These are phyloP conservation scores for Plusia festucae DNA, from an alignment of 2,888 invertebrate species.

Conservation along the genomic window DNA sequence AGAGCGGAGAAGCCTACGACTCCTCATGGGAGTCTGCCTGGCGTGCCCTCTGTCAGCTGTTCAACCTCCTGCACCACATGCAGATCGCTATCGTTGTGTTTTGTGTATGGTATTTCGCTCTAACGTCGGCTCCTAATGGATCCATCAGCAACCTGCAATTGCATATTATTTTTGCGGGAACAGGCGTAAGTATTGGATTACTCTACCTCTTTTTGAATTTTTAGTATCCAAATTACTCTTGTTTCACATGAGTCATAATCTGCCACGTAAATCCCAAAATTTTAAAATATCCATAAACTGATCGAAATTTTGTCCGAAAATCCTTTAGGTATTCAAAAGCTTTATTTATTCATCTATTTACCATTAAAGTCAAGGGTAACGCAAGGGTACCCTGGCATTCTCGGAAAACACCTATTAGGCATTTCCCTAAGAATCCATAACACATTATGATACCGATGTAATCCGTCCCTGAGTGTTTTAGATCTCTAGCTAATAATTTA, in stretches of 20 bases:
- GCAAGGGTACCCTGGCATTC: no score
- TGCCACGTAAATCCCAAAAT: background rate
- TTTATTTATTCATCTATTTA: no score
- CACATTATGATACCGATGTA: no score
- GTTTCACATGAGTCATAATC: background rate
- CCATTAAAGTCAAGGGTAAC: no score
- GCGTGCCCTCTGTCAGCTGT: slow-evolving; percentile 81
- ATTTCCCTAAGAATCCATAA: no score
- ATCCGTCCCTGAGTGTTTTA: no score
- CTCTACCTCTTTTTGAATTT: background rate
- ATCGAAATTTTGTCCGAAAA: no score
- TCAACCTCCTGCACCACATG: slow-evolving; percentile 85
- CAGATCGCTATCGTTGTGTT: slow-evolving; percentile 84
- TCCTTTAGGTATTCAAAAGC: no score
- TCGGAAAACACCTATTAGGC: no score
- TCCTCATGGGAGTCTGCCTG: slow-evolving; percentile 83
- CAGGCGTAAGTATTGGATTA: slow-evolving; percentile 80
- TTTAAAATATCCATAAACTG: no score
- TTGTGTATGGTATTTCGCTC: slow-evolving; percentile 82
- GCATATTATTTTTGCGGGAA: slow-evolving; percentile 85
- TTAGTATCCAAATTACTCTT: background rate
- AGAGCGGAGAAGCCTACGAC: slow-evolving; percentile 75
- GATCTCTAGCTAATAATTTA: no score
- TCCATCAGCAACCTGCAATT: slow-evolving; percentile 81
- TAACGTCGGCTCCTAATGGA: slow-evolving; percentile 79